Evolutionary conservation across 1,140 invertebrate species (phyloP).

Genomic region (Limonius californicus): DNA sequence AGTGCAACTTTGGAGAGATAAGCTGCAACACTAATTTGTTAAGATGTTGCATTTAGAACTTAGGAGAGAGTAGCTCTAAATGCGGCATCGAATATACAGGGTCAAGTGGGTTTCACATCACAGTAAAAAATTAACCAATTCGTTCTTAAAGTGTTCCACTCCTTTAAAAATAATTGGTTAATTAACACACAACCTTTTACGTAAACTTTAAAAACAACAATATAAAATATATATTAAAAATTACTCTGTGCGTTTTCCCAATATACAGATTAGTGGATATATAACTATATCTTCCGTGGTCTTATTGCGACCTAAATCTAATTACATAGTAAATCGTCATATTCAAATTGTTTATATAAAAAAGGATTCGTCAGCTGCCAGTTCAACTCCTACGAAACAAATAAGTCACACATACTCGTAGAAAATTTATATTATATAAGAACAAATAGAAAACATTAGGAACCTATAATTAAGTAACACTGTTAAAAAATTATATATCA

Average conservation of each 20-base stretch:
- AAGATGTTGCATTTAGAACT: neutral
- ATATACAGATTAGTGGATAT: conserved; percentile 39
- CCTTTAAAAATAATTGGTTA: conserved; percentile 29
- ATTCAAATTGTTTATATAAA: conserved; percentile 11
- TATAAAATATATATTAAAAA: conserved; percentile 40
- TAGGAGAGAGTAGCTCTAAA: conserved; percentile 24
- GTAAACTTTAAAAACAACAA: conserved; percentile 38
- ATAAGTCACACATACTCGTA: conserved; percentile 20
- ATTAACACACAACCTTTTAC: conserved; percentile 36
- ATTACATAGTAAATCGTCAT: conserved; percentile 14
- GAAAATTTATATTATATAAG: conserved; percentile 20
- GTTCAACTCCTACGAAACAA: conserved; percentile 22
- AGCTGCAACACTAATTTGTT: conserved; percentile 8
- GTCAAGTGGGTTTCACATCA: conserved; percentile 23
- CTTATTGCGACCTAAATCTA: conserved; percentile 31
- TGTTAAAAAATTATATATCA: conserved; percentile 23
- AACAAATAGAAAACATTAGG: conserved; percentile 22
- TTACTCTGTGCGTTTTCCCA: conserved; percentile 37
- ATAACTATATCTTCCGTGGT: conserved; percentile 25
- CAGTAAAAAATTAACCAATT: conserved; percentile 24
- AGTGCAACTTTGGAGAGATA: conserved; percentile 27
- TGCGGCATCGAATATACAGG: conserved; percentile 8
- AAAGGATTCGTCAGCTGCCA: conserved; percentile 22
- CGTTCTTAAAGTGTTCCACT: conserved; percentile 35
- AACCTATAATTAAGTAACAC: conserved; percentile 20